These are phyloP conservation scores for Gymnocephalus cernua DNA, from an alignment of 2,113 vertebrate genomes.

Conservation along the genomic window DNA sequence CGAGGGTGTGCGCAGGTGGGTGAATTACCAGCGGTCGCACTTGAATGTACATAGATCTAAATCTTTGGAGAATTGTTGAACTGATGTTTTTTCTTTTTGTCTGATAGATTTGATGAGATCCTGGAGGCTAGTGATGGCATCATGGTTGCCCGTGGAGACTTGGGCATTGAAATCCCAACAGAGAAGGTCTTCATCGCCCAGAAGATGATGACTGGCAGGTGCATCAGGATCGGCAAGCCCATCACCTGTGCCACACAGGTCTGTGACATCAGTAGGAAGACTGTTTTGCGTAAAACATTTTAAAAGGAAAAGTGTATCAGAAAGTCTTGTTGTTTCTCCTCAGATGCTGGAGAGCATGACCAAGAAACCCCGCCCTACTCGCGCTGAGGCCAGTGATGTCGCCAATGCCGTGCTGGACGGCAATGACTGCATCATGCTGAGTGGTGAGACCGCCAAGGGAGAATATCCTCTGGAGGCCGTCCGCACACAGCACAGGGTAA, in stretches of 20 bases:
- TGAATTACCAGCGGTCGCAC: background rate
- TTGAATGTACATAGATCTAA: background rate
- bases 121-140: constrained; percentile 98
- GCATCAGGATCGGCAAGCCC: constrained; percentile 96
- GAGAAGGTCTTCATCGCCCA: constrained; percentile 98
- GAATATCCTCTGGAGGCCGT: constrained; percentile 97
- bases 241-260: constrained; percentile 98
- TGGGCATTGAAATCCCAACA: constrained; percentile 97
- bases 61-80: background rate
- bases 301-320: background rate
- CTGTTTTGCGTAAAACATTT: background rate
- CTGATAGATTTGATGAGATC: constrained; percentile 95
- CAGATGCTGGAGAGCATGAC: constrained; percentile 99
- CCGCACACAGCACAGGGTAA: constrained; percentile 93
- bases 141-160: constrained; percentile 98
- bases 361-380: constrained; percentile 96
- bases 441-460: constrained; percentile 97
- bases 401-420: constrained; percentile 97
- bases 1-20: constrained; percentile 94
- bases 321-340: background rate
- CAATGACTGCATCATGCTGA: constrained; percentile 98
- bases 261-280: background rate
- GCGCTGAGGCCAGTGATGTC: constrained; percentile 95
- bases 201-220: constrained; percentile 99
- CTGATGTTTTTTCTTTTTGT: background rate